Evolutionary conservation across 2,797 vertebrate genomes (phyloP), one percentile per base, ranked within the genome.

Genomic region (Hypotaenidia okinawae): DNA sequence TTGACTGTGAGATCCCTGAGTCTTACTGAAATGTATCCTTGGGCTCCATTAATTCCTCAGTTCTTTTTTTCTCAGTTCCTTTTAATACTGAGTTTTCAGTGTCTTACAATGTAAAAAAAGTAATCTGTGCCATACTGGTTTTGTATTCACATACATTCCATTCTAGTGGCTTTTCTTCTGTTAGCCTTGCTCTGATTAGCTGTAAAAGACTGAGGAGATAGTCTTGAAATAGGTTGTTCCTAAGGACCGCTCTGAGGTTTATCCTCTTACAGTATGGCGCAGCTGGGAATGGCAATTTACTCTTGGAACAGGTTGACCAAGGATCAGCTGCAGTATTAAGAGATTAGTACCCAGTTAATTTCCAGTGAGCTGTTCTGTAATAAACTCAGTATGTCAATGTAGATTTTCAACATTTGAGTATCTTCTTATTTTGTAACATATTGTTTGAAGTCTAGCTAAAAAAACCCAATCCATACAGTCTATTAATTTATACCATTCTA

Each of bases 271-370:
- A 78, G 67, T 33, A 37, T 18, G 52, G 90, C 93, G 83, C 90
- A 94, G 96, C 93, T 95, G 89, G 93, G 93, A 95, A 87, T 83
- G 96, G 92, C 94, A 94, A 95, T 95, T 95, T 95, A 73, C 75
- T 89, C 88, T 79, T 87, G 80, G 79, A 90, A 90, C 81, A 85
- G 93, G 87, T 87, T 95, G 96, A 89, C 94, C 75, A 89, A 64
- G 89, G 95, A 96, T 95, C 92, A 96, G 83, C 93, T 84, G 70
- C 63, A 83, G 90, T 67, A 93, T 95, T 96, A 96, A 92, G 83
- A 95, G 93, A 94, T 96, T 97, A 96, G 89, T 83, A 75, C 79
- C 58, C 75, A 75, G 84, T 91, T 96, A 91, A 94, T 94, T 94
- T 96, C 79, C 41, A 87, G 58, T 0, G 82, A 95, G 68, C 82